Conservation (phyloP, 2,113 vertebrate genomes). For the Myodes glareolus region DNA sequence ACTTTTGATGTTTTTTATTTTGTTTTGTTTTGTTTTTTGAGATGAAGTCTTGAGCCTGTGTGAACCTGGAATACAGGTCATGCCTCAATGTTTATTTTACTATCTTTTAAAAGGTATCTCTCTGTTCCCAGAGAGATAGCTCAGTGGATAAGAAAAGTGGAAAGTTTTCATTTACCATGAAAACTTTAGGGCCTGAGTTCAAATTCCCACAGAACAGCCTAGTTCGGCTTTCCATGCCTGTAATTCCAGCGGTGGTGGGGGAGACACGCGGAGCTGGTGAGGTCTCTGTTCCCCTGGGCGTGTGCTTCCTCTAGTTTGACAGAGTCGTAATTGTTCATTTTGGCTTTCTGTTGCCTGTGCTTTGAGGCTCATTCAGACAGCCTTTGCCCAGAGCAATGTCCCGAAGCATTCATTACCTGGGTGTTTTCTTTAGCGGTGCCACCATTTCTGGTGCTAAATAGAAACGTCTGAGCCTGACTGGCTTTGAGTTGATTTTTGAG, state of each 20-base stretch:
- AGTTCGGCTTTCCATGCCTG: not conserved
- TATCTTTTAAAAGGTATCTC: not conserved
- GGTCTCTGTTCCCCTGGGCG: not conserved
- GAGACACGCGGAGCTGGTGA: not conserved
- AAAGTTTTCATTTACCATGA: not conserved
- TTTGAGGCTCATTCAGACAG: not conserved
- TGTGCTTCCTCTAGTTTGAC: not conserved
- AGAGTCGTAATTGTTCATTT: not conserved
- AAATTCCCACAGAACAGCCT: not conserved
- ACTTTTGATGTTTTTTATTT: not conserved
- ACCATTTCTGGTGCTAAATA: not conserved
- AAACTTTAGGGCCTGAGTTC: not conserved
- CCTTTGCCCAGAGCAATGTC: not conserved
- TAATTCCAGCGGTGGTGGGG: fast-evolving
- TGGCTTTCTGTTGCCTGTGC: not conserved
- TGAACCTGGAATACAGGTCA: not conserved
- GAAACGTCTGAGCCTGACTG: not conserved
- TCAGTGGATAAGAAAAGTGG: not conserved
- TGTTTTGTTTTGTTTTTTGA: not conserved
- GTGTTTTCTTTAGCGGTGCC: not conserved
- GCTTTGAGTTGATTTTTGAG: not conserved
- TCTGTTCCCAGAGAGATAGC: not conserved
- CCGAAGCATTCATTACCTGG: not conserved
- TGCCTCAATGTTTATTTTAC: not conserved
- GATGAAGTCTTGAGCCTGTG: not conserved